A percentile compares a stretch with the other conserved stretches of the same genome.
Conservation (phyloP, 2,888 invertebrate genomes). For the Tetragonisca angustula region DNA sequence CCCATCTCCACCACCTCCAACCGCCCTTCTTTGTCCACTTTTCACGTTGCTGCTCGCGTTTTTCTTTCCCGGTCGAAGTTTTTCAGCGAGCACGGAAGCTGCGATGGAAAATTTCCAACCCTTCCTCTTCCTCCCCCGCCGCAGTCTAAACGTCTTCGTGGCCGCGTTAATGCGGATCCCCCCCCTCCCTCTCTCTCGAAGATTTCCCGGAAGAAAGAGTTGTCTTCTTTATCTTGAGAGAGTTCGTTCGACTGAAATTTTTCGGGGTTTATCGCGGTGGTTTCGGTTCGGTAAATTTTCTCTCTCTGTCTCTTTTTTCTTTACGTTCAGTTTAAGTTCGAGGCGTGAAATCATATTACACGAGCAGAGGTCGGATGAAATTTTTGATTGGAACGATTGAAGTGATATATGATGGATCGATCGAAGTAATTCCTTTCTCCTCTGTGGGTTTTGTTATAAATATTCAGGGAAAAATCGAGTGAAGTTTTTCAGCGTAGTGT, state of each 20-base stretch:
- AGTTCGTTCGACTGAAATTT: background rate
- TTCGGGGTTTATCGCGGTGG: background rate
- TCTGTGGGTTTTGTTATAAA: too few species aligned
- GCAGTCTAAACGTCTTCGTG: background rate
- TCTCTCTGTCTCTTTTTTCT: background rate
- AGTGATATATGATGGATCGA: too few species aligned
- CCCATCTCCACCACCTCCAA: constrained; percentile 10
- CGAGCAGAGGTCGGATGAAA: too few species aligned
- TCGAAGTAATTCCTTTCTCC: too few species aligned
- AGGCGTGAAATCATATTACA: too few species aligned
- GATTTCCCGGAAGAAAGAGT: too few species aligned
- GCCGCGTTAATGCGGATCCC: background rate
- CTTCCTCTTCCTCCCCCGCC: too few species aligned
- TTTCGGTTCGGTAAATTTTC: background rate
- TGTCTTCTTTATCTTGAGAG: background rate
- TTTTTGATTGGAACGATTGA: too few species aligned
- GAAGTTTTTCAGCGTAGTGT: too few species aligned
- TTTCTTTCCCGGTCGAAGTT: constrained; percentile 20
- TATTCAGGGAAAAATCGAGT: too few species aligned
- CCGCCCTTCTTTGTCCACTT: background rate
- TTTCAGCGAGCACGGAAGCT: background rate
- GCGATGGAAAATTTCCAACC: constrained; percentile 11
- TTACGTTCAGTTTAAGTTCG: too few species aligned
- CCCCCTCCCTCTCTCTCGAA: too few species aligned
- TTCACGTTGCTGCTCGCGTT: constrained; percentile 24